Conservation (phyloP, 2,113 vertebrate species). For the Urocolius indicus region DNA sequence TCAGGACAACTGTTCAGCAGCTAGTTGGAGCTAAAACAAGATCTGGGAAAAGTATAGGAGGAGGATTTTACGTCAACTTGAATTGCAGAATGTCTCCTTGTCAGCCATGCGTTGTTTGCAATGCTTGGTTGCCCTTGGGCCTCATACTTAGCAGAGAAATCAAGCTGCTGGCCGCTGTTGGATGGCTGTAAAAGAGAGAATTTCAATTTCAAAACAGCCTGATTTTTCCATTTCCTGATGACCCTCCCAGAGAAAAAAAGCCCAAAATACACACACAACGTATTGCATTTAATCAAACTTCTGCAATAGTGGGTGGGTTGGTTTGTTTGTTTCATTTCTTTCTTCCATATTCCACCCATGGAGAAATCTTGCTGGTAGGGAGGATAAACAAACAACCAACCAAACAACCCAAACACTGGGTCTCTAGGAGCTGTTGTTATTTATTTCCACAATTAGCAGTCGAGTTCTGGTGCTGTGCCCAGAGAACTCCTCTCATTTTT, state of each 20-base stretch:
- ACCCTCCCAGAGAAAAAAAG: background rate
- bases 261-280: background rate
- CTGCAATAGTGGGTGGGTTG: background rate
- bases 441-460: constrained; percentile 75
- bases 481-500: constrained; percentile 73
- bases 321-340: constrained; percentile 48
- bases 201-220: background rate
- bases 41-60: background rate
- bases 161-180: background rate
- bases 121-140: background rate
- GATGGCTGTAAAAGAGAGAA: background rate
- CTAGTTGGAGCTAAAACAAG: background rate
- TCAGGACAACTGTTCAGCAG: accelerated
- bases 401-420: constrained; percentile 60
- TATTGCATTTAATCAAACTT: constrained; percentile 44
- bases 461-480: constrained; percentile 73
- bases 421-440: constrained; percentile 66
- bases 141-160: background rate
- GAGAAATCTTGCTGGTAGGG: constrained; percentile 67
- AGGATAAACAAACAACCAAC: constrained; percentile 61
- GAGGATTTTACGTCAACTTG: background rate
- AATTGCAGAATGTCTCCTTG: background rate
- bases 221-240: background rate
- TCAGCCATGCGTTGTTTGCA: background rate
- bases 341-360: constrained; percentile 55